Percentiles rank a stretch among this genome's conserved stretches.
Evolutionary conservation across 2,888 invertebrate species (phyloP).

Genomic region (Therioaphis trifolii): DNA sequence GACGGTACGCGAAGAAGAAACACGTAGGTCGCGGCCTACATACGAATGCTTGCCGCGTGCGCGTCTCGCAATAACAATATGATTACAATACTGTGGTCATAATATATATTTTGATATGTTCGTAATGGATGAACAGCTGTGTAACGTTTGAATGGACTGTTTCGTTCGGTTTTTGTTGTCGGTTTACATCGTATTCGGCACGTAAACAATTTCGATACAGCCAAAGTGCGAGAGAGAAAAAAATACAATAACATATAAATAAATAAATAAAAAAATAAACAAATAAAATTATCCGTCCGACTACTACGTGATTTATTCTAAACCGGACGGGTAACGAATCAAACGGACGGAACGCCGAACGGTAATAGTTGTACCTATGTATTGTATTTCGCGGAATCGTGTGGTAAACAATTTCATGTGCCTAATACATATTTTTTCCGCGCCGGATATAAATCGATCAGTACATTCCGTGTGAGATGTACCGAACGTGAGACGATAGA

Average conservation of each 20-base stretch:
- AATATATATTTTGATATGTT: neutral
- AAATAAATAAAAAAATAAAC: neutral
- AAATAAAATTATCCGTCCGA: neutral
- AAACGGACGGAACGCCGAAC: neutral
- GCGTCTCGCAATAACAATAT: too few relatives aligned
- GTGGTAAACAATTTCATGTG: too few relatives aligned
- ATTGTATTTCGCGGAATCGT: neutral
- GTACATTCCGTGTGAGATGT: too few relatives aligned
- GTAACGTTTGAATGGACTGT: neutral
- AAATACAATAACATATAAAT: neutral
- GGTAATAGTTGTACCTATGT: neutral
- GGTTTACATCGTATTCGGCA: neutral
- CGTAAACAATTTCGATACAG: constrained; percentile 6
- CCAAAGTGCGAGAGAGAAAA: too few relatives aligned
- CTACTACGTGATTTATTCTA: constrained; percentile 21
- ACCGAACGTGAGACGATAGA: too few relatives aligned
- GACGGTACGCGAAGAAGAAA: too few relatives aligned
- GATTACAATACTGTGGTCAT: too few relatives aligned
- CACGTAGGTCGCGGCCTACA: too few relatives aligned
- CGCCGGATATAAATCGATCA: too few relatives aligned
- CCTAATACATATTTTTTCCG: too few relatives aligned
- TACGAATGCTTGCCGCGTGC: too few relatives aligned
- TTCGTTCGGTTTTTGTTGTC: neutral
- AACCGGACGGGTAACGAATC: neutral
- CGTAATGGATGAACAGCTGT: neutral